A percentile compares a stretch with the other conserved stretches of the same genome.
Evolutionary conservation across 2,888 invertebrate species (phyloP).

Genomic region (Crepidodera aurea): DNA sequence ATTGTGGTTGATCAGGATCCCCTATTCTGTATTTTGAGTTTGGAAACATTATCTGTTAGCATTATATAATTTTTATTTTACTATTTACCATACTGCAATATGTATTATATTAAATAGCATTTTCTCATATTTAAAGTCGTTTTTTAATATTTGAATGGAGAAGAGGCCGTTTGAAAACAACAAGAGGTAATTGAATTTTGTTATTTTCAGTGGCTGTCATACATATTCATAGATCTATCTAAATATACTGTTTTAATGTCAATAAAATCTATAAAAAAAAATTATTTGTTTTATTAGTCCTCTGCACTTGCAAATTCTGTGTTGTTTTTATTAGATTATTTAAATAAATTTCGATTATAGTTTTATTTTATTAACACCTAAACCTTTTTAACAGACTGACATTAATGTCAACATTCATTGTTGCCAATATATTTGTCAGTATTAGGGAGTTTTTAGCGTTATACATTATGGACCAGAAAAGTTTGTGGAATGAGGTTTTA

Average conservation of each 20-base stretch:
- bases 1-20: conserved; percentile 27
- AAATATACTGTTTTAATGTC: conserved; percentile 31
- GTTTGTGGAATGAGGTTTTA: too few relatives aligned
- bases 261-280: conserved; percentile 7
- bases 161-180: background rate
- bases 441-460: too few relatives aligned
- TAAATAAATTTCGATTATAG: too few relatives aligned
- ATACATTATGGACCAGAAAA: too few relatives aligned
- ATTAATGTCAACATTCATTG: too few relatives aligned
- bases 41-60: conserved; percentile 27
- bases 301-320: background rate
- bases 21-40: conserved; percentile 21
- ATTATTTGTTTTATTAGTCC: background rate
- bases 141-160: conserved; percentile 18
- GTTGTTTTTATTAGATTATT: too few relatives aligned
- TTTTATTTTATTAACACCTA: too few relatives aligned
- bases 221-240: conserved; percentile 22
- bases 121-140: conserved; percentile 26
- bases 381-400: too few relatives aligned
- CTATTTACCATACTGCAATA: conserved; percentile 40
- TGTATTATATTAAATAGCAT: conserved; percentile 35
- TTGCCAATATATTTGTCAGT: too few relatives aligned
- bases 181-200: background rate
- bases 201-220: conserved; percentile 14
- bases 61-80: conserved; percentile 37